A percentile compares a stretch with the other conserved stretches of the same genome.
These are phyloP conservation scores for Drosophila nikananu DNA, from an alignment of 1,140 invertebrate species.

Conservation along the genomic window DNA sequence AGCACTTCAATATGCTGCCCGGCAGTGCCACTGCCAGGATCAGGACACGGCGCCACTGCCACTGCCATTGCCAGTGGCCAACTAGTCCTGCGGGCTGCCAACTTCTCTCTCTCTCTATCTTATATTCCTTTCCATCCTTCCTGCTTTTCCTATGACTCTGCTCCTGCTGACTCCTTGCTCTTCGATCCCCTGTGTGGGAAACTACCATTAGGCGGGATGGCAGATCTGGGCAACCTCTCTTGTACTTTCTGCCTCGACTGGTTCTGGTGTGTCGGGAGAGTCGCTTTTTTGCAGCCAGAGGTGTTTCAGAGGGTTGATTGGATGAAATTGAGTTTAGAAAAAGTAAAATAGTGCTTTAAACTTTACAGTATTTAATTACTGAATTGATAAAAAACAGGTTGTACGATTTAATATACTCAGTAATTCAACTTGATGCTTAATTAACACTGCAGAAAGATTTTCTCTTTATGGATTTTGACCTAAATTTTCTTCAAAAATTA, in stretches of 20 bases:
- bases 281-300: slow-evolving; percentile 20
- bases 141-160: neutral
- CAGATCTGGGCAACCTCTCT: slow-evolving; percentile 64
- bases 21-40: slow-evolving; percentile 25
- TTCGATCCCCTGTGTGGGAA: slow-evolving; percentile 76
- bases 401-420: neutral
- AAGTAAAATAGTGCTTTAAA: no score
- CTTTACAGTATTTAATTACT: neutral
- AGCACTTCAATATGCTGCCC: slow-evolving; percentile 76
- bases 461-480: neutral
- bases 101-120: slow-evolving; percentile 12
- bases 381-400: neutral
- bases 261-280: slow-evolving; percentile 32
- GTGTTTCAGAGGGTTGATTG: slow-evolving; percentile 35
- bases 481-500: no score
- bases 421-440: neutral
- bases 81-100: slow-evolving; percentile 49
- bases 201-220: slow-evolving; percentile 73
- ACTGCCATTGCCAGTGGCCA: slow-evolving; percentile 30
- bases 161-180: slow-evolving; percentile 57
- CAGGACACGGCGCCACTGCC: slow-evolving; percentile 24
- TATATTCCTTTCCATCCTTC: neutral
- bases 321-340: no score
- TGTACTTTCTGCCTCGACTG: slow-evolving; percentile 62
- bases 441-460: accelerated